Evolutionary conservation across 2,888 invertebrate species (phyloP).

Genomic region (Hyppa rectilinea): DNA sequence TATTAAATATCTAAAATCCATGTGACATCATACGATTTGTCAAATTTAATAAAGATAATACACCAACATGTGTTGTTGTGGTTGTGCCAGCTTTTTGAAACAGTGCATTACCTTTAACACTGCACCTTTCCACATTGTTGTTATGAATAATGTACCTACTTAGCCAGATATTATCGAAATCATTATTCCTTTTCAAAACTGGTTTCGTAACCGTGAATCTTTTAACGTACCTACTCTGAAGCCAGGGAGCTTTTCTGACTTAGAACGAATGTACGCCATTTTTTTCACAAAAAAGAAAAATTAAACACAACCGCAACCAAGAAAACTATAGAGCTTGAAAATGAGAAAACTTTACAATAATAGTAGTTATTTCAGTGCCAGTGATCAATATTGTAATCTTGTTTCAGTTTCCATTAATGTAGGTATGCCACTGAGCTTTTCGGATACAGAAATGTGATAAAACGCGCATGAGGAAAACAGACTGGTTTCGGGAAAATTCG

Average conservation of each 20-base stretch:
- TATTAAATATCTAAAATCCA: constrained; percentile 24
- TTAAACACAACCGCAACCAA: neutral
- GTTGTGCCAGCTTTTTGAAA: constrained; percentile 19
- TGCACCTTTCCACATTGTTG: constrained; percentile 22
- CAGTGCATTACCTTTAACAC: constrained; percentile 25
- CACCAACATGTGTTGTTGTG: constrained; percentile 14
- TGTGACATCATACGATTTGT: constrained; percentile 23
- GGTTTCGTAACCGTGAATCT: neutral
- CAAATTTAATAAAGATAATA: constrained; percentile 34
- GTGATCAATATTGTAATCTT: neutral
- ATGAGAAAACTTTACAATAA: neutral
- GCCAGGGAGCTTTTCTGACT: neutral
- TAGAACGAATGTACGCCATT: neutral
- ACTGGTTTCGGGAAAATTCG: neutral
- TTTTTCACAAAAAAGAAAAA: neutral
- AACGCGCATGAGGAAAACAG: constrained; percentile 10
- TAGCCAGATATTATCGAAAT: neutral
- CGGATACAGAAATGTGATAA: neutral
- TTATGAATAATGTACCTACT: constrained; percentile 1
- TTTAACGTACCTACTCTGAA: neutral
- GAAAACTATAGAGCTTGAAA: neutral
- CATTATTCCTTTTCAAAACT: constrained; percentile 4
- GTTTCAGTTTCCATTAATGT: neutral
- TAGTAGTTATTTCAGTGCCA: neutral
- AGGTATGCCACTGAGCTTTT: neutral